Base-by-base conservation (phyloP, 2,888 invertebrate species). In the Tethea ocularis region DNA sequence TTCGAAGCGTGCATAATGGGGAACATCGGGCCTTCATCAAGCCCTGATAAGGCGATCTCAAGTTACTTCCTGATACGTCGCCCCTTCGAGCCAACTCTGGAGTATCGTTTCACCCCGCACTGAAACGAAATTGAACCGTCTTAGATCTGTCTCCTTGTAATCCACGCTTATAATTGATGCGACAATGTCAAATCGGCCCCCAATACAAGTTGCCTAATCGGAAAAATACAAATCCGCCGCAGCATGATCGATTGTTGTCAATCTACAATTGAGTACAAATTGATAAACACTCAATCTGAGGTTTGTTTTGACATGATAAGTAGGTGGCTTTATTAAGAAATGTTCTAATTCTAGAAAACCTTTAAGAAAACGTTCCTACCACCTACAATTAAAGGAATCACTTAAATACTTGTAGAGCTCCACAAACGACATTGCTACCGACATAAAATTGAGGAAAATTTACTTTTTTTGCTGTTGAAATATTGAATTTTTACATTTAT, bases 401-500 rank as follows among this genome's bases (percentile, higher is more conserved):
- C 64, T 71, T 72, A 71, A 68, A 73, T 68, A 72, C 68, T 72
- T 68, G 63, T 64, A 69, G 60, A 68, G 61, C 71, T 68, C 74
- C 68, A 74, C 69, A 79, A 85, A 86, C 82, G 87, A 82, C 79
- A 81, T 78, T 84, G 83, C 83, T 78, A 81, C 76, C 75, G 78
- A 74, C 80, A 78, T 74, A 77, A 84, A 88, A 89, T 87, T 84
- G 85, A 78, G 80, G 81, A 83, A 85, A 90, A 88, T 86, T 82
- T 85, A 81, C 83, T 84, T 82, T 84, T n/a, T 82, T 86, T 80
- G 74, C 80, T 71, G 80, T 78, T 87, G 87, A 89, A 91, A 91
- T 91, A 91, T 93, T 91, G 90, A 91, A 89, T 91, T 90, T 91
- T 91, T 91, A 92, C 91, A 91, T 92, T 91, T 90, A 92, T 92